Conservation (phyloP, 2,113 vertebrate species). For the Anoplopoma fimbria region DNA sequence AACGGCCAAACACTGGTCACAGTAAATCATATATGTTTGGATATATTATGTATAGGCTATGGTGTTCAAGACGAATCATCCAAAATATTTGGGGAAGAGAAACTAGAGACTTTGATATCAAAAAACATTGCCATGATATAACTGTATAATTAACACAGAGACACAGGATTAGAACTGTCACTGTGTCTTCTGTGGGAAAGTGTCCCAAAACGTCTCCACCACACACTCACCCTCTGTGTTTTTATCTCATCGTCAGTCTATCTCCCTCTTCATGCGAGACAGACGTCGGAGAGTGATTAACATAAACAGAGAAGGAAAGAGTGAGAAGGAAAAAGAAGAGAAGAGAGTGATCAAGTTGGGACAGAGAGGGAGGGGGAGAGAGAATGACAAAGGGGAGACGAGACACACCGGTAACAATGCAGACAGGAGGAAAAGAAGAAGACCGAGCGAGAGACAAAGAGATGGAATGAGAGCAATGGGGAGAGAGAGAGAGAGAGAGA, state of each 20-base stretch:
- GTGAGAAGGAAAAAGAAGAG: constrained; percentile 9
- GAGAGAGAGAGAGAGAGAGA: constrained; percentile 16
- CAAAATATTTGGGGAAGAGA: not conserved
- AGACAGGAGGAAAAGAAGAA: constrained; percentile 34
- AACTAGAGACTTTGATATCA: not conserved
- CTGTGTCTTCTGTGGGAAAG: not conserved
- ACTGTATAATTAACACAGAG: not conserved
- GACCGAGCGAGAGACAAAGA: not conserved
- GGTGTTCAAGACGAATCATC: not conserved
- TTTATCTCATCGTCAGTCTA: constrained; percentile 26
- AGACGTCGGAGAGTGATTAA: constrained; percentile 31
- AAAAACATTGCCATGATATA: not conserved
- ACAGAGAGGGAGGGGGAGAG: constrained; percentile 11
- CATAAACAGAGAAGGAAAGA: constrained; percentile 46
- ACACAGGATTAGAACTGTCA: not conserved
- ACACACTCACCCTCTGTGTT: not conserved
- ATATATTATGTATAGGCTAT: not conserved
- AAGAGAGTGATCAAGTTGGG: not conserved
- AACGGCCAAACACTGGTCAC: not conserved
- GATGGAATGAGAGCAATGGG: constrained; percentile 5
- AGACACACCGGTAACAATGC: constrained; percentile 45
- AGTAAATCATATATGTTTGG: not conserved
- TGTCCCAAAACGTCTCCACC: constrained; percentile 20
- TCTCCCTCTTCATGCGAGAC: not conserved
- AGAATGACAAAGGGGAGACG: constrained; percentile 41